Percentiles rank a stretch among this genome's conserved stretches.
These are phyloP conservation scores for Dromococcyx pavoninus DNA, from an alignment of 2,797 vertebrate species.

Conservation along the genomic window DNA sequence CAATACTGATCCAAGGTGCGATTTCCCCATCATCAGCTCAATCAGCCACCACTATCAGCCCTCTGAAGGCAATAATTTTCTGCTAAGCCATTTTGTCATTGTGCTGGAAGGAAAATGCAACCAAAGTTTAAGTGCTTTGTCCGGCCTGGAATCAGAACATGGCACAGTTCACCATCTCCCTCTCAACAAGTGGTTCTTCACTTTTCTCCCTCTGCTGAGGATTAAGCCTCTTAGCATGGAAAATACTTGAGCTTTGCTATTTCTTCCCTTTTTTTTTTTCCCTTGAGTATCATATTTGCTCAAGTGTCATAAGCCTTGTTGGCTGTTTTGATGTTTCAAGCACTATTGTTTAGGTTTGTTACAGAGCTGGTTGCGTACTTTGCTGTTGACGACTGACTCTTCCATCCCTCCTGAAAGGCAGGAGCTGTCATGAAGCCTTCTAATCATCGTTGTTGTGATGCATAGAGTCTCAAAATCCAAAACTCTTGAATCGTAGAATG, in stretches of 20 bases:
- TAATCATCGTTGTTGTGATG: rapidly evolving
- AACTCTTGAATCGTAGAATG: not conserved
- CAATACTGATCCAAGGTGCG: not conserved
- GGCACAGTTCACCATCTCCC: not conserved
- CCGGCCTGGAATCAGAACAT: not conserved
- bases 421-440: not conserved
- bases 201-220: not conserved
- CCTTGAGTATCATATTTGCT: not conserved
- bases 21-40: constrained; percentile 38
- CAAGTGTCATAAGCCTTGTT: not conserved
- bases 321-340: not conserved
- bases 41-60: not conserved
- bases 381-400: not conserved
- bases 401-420: not conserved
- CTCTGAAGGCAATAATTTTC: constrained; percentile 35
- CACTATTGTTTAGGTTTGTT: not conserved
- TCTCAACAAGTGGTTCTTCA: not conserved
- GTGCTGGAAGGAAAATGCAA: constrained; percentile 27
- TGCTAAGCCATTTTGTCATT: constrained; percentile 46
- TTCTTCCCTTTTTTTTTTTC: not conserved
- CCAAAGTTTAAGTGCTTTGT: not conserved
- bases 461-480: not conserved
- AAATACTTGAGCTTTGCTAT: not conserved
- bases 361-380: not conserved
- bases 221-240: not conserved